Percentiles rank a stretch among this genome's conserved stretches.
These are phyloP conservation scores for Heliconius hewitsoni DNA, from an alignment of 1,140 invertebrate species.

Conservation along the genomic window DNA sequence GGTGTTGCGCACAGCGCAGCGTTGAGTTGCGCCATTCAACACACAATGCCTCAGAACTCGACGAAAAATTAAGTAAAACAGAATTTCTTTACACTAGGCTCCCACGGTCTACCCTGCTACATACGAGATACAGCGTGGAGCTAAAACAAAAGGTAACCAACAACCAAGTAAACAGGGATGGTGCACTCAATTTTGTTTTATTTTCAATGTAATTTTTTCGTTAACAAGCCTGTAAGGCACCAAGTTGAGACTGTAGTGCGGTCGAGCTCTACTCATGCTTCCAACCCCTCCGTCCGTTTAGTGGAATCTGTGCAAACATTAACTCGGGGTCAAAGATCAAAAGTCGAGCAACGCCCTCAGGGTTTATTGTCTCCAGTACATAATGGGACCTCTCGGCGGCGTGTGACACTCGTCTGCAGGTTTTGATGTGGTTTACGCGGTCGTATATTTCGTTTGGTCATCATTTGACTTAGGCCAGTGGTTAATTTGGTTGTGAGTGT, in stretches of 20 bases:
- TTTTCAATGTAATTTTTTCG: neutral
- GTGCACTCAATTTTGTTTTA: neutral
- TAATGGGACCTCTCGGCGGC: constrained; percentile 56
- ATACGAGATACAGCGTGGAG: too few relatives aligned
- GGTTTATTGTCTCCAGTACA: constrained; percentile 57
- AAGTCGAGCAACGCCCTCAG: constrained; percentile 48
- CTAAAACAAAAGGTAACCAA: too few relatives aligned
- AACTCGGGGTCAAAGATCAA: constrained; percentile 40
- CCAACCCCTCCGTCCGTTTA: constrained; percentile 16
- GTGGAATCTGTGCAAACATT: constrained; percentile 27
- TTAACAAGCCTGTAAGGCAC: neutral
- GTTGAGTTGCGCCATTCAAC: too few relatives aligned
- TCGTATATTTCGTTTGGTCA: neutral
- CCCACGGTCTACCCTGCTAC: too few relatives aligned
- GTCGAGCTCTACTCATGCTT: neutral
- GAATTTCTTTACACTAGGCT: too few relatives aligned
- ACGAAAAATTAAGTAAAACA: too few relatives aligned
- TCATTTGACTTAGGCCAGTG: neutral
- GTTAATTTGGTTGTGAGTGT: too few relatives aligned
- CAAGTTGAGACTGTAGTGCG: neutral
- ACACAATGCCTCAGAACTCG: too few relatives aligned
- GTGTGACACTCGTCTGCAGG: constrained; percentile 40
- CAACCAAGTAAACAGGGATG: too few relatives aligned
- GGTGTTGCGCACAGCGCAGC: too few relatives aligned
- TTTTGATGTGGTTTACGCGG: neutral